Percentiles rank a stretch among this genome's conserved stretches.
These are phyloP conservation scores for Rhinolophus ferrumequinum DNA, from an alignment of 2,113 vertebrate genomes.

Conservation along the genomic window DNA sequence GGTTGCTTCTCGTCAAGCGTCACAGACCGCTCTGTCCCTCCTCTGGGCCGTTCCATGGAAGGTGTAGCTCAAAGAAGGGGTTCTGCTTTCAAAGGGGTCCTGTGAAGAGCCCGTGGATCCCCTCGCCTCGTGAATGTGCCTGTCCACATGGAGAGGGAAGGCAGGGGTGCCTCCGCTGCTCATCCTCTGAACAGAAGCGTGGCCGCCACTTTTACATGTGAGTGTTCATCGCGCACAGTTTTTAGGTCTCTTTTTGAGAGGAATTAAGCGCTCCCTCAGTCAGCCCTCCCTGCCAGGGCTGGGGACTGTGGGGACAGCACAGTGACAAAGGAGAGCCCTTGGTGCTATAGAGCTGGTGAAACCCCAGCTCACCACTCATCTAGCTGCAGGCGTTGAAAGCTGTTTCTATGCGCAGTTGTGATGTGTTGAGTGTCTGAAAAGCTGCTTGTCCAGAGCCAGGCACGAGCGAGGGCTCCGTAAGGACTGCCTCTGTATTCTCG, in stretches of 20 bases:
- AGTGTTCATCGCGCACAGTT: neutral
- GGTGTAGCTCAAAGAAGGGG: neutral
- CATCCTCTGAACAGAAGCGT: neutral
- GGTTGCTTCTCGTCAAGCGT: neutral
- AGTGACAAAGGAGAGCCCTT: neutral
- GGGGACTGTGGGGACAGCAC: neutral
- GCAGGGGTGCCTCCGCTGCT: neutral
- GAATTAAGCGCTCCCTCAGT: neutral
- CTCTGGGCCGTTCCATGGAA: neutral
- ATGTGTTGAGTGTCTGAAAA: neutral
- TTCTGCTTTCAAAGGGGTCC: neutral
- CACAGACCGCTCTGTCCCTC: neutral
- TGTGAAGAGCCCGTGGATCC: neutral
- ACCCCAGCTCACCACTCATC: neutral
- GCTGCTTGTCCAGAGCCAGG: neutral
- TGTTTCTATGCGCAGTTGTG: neutral
- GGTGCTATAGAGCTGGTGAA: neutral
- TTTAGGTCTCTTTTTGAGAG: neutral
- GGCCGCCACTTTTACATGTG: rapidly evolving
- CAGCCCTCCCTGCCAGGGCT: neutral
- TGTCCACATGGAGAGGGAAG: neutral
- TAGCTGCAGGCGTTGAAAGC: rapidly evolving
- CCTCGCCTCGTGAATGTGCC: neutral
- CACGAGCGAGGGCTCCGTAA: rapidly evolving
- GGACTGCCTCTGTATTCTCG: neutral